Evolutionary conservation across 2,888 invertebrate species (phyloP).

Genomic region (Platerodrilus igneus): DNA sequence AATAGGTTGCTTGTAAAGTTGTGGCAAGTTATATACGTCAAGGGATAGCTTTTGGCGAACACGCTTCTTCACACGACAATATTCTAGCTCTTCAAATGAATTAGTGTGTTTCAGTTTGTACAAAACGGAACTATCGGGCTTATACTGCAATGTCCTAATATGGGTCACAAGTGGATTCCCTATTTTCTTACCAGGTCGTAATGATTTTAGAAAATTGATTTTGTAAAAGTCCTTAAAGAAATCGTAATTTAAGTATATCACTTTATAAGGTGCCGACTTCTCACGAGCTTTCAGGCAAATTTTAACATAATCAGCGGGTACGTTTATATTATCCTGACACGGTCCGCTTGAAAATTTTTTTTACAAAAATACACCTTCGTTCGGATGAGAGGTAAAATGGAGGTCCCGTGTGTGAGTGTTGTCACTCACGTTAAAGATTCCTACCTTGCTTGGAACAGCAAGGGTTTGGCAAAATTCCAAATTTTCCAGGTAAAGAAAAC

Average conservation of each 20-base stretch:
- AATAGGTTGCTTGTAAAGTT: background rate
- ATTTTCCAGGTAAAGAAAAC: too few relatives aligned
- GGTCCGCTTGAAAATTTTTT: too few relatives aligned
- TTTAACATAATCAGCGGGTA: slow-evolving; percentile 1
- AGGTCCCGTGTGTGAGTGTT: too few relatives aligned
- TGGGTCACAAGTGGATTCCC: background rate
- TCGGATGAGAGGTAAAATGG: too few relatives aligned
- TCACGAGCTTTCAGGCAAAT: slow-evolving; percentile 3
- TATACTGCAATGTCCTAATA: background rate
- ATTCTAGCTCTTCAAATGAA: background rate
- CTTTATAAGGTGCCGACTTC: background rate
- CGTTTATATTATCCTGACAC: too few relatives aligned
- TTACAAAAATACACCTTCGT: too few relatives aligned
- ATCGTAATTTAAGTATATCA: slow-evolving; percentile 2
- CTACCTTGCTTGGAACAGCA: too few relatives aligned
- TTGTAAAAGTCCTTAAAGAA: background rate
- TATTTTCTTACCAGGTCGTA: background rate
- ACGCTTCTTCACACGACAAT: background rate
- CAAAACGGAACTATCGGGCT: slow-evolving; percentile 1
- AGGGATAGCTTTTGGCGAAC: background rate
- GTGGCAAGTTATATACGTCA: background rate
- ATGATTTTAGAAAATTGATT: background rate
- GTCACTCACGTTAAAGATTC: too few relatives aligned
- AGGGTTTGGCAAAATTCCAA: too few relatives aligned
- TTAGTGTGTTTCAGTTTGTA: slow-evolving; percentile 4